Evolutionary conservation across 2,888 invertebrate genomes (phyloP).

Genomic region (Ormyrus labotus): DNA sequence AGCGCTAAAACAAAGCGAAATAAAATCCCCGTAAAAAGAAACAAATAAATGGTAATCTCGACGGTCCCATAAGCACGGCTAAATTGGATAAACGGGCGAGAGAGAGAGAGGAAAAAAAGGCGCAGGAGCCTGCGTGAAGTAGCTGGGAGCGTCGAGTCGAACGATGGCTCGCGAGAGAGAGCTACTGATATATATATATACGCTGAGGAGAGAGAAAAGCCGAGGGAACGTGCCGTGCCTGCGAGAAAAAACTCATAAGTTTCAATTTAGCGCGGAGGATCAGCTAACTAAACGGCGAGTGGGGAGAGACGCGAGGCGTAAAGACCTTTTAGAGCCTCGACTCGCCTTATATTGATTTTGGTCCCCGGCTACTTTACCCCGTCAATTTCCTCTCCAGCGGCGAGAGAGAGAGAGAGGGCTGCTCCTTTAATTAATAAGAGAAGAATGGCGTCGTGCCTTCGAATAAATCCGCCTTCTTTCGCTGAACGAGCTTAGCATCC

Average conservation of each 20-base stretch:
- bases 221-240: background rate
- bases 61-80: background rate
- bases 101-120: background rate
- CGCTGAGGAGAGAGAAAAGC: conserved; percentile 17
- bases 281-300: conserved; percentile 60
- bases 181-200: too few species aligned
- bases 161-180: background rate
- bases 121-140: background rate
- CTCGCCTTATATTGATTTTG: conserved; percentile 48
- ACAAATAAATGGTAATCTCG: conserved; percentile 1
- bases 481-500: too few species aligned
- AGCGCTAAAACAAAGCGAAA: background rate
- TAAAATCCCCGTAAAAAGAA: background rate
- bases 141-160: background rate
- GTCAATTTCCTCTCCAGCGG: conserved; percentile 31
- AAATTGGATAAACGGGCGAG: conserved; percentile 1
- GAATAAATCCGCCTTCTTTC: background rate
- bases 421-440: conserved; percentile 35
- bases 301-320: conserved; percentile 5
- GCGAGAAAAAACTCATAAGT: conserved; percentile 72
- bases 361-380: conserved; percentile 33
- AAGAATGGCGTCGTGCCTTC: conserved; percentile 11
- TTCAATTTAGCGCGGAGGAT: conserved; percentile 74
- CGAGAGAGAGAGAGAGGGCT: background rate
- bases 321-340: conserved; percentile 29